Evolutionary conservation across 1,140 invertebrate species (phyloP).

Genomic region (Linepithema humile): DNA sequence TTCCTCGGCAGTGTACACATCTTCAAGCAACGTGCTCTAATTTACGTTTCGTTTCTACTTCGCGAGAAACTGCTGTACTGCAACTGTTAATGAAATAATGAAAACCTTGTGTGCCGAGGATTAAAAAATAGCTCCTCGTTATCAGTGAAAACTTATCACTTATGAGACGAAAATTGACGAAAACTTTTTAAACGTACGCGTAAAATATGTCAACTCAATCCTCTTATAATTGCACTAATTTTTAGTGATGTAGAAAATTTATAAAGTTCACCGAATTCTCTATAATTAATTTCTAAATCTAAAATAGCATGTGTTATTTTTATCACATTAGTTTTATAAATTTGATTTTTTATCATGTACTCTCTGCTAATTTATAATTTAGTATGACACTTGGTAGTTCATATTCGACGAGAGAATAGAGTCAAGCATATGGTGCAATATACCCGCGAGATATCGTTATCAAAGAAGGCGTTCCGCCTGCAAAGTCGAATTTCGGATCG

Average conservation of each 20-base stretch:
- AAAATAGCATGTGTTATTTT: neutral
- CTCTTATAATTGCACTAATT: neutral
- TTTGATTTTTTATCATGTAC: neutral
- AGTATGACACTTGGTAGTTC: slow-evolving; percentile 1
- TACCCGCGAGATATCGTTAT: slow-evolving; percentile 35
- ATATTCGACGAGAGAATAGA: slow-evolving; percentile 5
- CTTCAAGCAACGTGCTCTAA: slow-evolving; percentile 14
- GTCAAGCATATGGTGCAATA: neutral
- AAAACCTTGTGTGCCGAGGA: neutral
- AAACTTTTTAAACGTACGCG: neutral
- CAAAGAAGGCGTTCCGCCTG: neutral
- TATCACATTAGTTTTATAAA: neutral
- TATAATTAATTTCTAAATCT: neutral
- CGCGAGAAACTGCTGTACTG: slow-evolving; percentile 68
- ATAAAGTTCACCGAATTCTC: neutral
- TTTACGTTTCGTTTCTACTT: slow-evolving; percentile 64
- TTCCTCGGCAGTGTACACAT: slow-evolving; percentile 29
- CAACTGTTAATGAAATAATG: slow-evolving; percentile 68
- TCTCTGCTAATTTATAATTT: neutral
- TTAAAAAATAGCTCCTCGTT: neutral
- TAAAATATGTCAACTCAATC: neutral
- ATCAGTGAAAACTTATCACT: neutral
- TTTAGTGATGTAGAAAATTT: neutral
- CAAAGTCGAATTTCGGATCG: slow-evolving; percentile 4
- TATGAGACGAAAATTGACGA: slow-evolving; percentile 7